Conservation (phyloP, 2,113 vertebrate genomes). For the Zeus faber region DNA sequence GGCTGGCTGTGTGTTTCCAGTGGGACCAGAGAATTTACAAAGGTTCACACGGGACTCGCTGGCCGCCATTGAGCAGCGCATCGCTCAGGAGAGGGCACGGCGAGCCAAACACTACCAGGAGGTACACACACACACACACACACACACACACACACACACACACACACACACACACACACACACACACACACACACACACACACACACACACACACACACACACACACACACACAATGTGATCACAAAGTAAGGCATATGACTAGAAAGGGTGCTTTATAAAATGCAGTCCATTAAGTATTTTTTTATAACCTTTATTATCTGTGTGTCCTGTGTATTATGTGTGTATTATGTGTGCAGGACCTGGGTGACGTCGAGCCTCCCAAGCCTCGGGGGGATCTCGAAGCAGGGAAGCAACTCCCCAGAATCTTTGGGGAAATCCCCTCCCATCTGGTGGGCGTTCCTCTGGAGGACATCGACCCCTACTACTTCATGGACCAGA, state of each 20-base stretch:
- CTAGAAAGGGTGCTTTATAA: no score
- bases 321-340: conserved; percentile 6
- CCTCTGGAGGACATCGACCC: conserved; percentile 71
- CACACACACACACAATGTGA: conserved; percentile 3
- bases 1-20: conserved; percentile 71
- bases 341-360: conserved; percentile 39
- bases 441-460: conserved; percentile 63
- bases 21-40: conserved; percentile 72
- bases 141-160: background rate
- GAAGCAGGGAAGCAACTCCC: conserved; percentile 70
- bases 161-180: background rate
- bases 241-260: no score
- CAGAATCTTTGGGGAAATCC: conserved; percentile 64
- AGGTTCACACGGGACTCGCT: conserved; percentile 72
- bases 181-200: background rate
- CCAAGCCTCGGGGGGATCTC: conserved; percentile 52
- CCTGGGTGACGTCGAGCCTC: conserved; percentile 60
- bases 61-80: conserved; percentile 68
- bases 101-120: conserved; percentile 58
- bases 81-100: conserved; percentile 55
- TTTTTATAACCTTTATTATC: no score
- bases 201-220: background rate
- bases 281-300: no score
- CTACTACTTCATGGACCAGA: conserved; percentile 59
- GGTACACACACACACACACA: conserved; percentile 27